Evolutionary conservation across 2,113 vertebrate species (phyloP), one percentile per base, ranked within the genome.

Genomic region (Pachycephala philippinensis): DNA sequence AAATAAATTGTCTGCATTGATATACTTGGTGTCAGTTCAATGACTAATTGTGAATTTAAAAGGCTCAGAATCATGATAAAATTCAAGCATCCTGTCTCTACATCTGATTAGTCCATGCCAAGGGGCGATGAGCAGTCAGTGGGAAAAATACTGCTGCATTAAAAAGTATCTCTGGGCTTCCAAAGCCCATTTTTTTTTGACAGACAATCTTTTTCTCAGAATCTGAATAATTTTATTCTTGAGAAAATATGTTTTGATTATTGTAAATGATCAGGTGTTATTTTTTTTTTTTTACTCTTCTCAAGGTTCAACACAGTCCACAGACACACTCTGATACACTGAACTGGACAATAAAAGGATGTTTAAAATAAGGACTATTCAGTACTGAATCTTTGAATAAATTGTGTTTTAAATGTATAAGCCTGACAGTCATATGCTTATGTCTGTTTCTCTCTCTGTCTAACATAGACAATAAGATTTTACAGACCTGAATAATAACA

Each of bases 41-140:
- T 83, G 84, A 90, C 59, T 96, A 96, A 96, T 93, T 90, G 35
- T 80, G 79, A 95, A 93, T 94, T 83, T 95, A 69, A 96, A 91
- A 85, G 50, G 45, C 74, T 94, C 40, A 85, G 65, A 87, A 57
- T 91, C 53, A 59, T 61, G 69, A 84, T 95, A 84, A 94, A 92
- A 93, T 91, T 89, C 87, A 85, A 82, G n/a, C 33, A 96, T 61
- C n/a, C 49, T 87, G 57, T 77, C 75, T 87, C 75, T 87, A 54
- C 27, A 85, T 91, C 84, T 94, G 75, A 90, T 86, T 93, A 95
- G 90, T 83, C 54, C 44, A 52, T 44, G 63, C 42, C 84, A 87
- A 76, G 50, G 54, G 65, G 70, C 57, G 83, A 85, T 80, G 66
- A 90, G 33, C 39, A 91, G 84, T 80, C 66, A 88, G 33, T 74